A percentile compares a stretch with the other conserved stretches of the same genome.
Conservation (phyloP, 2,888 invertebrate genomes). For the Erpobdella octoculata region DNA sequence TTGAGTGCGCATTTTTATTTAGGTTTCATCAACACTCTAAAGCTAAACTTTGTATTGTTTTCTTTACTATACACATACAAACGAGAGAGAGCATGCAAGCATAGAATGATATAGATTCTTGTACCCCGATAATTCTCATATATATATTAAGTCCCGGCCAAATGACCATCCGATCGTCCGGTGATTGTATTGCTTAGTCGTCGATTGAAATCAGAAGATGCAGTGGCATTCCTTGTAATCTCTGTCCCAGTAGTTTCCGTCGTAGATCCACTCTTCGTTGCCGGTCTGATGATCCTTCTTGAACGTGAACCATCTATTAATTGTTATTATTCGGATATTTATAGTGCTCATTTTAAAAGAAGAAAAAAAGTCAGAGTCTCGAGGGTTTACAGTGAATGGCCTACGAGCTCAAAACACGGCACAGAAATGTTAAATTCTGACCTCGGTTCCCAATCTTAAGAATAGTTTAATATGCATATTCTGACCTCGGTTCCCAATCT, state of each 20-base stretch:
- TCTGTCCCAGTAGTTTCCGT: conserved; percentile 77
- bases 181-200: background rate
- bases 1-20: no score
- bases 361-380: background rate
- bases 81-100: no score
- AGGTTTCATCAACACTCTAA: no score
- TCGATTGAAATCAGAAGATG: conserved; percentile 57
- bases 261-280: conserved; percentile 77
- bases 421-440: no score
- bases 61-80: no score
- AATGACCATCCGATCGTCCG: background rate
- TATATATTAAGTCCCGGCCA: no score
- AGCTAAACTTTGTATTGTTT: background rate
- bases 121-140: no score
- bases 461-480: background rate
- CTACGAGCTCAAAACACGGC: no score
- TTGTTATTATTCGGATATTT: background rate
- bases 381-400: background rate
- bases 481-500: conserved; percentile 60
- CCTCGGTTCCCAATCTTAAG: conserved; percentile 62
- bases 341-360: background rate
- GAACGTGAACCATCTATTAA: conserved; percentile 71
- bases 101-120: no score
- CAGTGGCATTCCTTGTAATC: conserved; percentile 67
- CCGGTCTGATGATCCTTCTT: conserved; percentile 69